Conservation (phyloP, 2,113 vertebrate species). For the Channa argus region DNA sequence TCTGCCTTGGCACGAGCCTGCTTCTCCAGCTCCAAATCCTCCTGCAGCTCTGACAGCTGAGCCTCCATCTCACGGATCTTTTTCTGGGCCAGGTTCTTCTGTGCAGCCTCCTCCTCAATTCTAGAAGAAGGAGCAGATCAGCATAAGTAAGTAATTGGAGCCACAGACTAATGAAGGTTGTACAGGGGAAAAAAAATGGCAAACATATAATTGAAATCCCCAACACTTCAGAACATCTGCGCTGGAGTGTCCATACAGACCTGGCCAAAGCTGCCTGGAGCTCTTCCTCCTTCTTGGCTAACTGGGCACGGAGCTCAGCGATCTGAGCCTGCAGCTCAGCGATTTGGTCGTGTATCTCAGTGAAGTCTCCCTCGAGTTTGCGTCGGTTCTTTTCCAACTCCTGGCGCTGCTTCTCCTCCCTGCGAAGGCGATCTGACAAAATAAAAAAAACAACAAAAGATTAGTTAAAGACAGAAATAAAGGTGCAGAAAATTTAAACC, state of each 20-base stretch:
- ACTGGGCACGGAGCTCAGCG: constrained; percentile 94
- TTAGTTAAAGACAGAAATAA: too few species aligned
- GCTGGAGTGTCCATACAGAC: constrained; percentile 69
- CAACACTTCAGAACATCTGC: neutral
- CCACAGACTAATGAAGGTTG: too few species aligned
- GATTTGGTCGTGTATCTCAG: constrained; percentile 93
- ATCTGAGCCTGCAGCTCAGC: constrained; percentile 97
- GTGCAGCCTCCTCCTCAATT: constrained; percentile 94
- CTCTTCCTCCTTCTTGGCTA: constrained; percentile 98
- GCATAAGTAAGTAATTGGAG: neutral
- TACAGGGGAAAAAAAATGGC: too few species aligned
- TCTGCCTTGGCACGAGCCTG: constrained; percentile 92
- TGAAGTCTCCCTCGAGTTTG: constrained; percentile 96
- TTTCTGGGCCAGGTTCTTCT: constrained; percentile 96
- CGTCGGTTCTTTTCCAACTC: constrained; percentile 97
- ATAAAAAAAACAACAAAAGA: neutral
- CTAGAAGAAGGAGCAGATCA: constrained; percentile 68
- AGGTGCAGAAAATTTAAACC: too few species aligned
- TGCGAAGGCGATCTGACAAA: constrained; percentile 89
- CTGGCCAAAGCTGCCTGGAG: constrained; percentile 94
- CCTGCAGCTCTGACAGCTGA: constrained; percentile 95
- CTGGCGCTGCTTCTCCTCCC: constrained; percentile 95
- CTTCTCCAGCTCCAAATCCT: constrained; percentile 94
- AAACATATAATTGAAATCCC: too few species aligned
- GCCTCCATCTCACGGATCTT: constrained; percentile 97